phyloP scores from a whole-genome alignment of 2,113 vertebrate genomes.

The Penelope pileata region DNA sequence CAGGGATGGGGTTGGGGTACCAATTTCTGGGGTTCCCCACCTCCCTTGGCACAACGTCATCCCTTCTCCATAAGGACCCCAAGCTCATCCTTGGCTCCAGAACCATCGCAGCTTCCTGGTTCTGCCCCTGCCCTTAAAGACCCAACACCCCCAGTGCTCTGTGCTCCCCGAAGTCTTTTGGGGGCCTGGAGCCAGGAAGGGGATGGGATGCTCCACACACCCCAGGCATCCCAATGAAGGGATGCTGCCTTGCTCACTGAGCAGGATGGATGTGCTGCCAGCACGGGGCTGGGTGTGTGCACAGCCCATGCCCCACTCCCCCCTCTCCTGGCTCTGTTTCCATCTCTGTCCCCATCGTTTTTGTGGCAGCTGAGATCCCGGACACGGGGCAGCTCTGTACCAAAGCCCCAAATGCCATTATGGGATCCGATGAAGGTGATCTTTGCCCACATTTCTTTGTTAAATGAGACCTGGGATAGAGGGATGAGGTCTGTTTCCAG shows the following conservation, averaged over 20 bases:
- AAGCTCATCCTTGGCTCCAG: not conserved
- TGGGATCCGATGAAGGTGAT: not conserved
- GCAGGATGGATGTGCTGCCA: not conserved
- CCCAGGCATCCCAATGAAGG: too few relatives aligned
- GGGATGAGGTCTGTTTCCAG: not conserved
- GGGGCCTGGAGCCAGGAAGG: not conserved
- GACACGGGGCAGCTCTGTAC: fast-evolving
- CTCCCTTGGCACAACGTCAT: not conserved
- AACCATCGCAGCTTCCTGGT: not conserved
- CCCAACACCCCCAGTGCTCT: not conserved
- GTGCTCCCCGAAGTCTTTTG: not conserved
- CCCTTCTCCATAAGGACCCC: not conserved
- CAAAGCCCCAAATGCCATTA: not conserved
- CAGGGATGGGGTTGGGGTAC: fast-evolving
- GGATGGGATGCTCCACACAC: not conserved
- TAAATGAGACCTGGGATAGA: not conserved
- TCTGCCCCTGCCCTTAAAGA: not conserved
- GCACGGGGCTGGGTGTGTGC: fast-evolving
- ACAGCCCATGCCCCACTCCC: not conserved
- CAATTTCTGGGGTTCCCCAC: not conserved
- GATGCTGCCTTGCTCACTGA: not conserved
- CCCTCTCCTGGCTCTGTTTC: not conserved
- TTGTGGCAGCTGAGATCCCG: not conserved
- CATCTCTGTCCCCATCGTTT: not conserved
- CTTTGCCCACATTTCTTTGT: not conserved